A percentile compares a stretch with the other conserved stretches of the same genome.
phyloP scores from a whole-genome alignment of 1,140 invertebrate genomes.

The Eumeta japonica region DNA sequence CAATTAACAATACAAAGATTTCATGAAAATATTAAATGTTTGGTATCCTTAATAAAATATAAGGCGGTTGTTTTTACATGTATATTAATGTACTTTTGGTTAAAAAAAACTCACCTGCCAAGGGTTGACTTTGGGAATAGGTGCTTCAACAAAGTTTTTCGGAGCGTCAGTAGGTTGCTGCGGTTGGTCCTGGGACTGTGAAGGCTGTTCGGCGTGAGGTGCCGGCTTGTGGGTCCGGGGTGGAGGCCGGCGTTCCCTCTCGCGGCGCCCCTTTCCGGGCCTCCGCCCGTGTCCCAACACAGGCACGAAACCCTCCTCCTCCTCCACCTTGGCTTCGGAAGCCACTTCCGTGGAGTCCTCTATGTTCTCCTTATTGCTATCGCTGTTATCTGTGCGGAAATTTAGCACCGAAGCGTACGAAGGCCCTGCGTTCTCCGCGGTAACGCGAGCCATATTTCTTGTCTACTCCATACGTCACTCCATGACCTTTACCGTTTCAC shows the following conservation, averaged over 20 bases:
- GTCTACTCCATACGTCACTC: conserved; percentile 48
- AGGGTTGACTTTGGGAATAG: conserved; percentile 62
- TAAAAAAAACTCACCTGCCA: conserved; percentile 62
- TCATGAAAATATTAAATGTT: too few relatives aligned
- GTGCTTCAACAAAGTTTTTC: conserved; percentile 63
- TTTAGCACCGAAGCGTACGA: conserved; percentile 57
- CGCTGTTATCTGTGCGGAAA: conserved; percentile 35
- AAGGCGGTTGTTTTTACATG: too few relatives aligned
- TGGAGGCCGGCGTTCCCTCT: conserved; percentile 36
- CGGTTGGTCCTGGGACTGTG: conserved; percentile 20
- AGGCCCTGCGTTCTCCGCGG: conserved; percentile 49
- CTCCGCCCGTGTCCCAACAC: conserved; percentile 45
- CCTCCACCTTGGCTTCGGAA: conserved; percentile 35
- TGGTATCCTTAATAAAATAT: too few relatives aligned
- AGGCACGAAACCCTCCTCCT: conserved; percentile 54
- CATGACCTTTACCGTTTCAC: conserved; percentile 52
- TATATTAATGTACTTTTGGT: too few relatives aligned
- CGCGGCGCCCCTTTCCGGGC: conserved; percentile 34
- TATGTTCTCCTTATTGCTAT: conserved; percentile 53
- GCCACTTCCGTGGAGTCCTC: conserved; percentile 29
- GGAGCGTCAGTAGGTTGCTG: conserved; percentile 27
- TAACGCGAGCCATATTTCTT: conserved; percentile 56
- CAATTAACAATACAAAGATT: too few relatives aligned
- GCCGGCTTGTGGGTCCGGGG: conserved; percentile 35
- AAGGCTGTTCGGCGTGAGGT: conserved; percentile 18